Evolutionary conservation across 2,113 vertebrate genomes (phyloP).

Genomic region (Chlamydotis undulata): DNA sequence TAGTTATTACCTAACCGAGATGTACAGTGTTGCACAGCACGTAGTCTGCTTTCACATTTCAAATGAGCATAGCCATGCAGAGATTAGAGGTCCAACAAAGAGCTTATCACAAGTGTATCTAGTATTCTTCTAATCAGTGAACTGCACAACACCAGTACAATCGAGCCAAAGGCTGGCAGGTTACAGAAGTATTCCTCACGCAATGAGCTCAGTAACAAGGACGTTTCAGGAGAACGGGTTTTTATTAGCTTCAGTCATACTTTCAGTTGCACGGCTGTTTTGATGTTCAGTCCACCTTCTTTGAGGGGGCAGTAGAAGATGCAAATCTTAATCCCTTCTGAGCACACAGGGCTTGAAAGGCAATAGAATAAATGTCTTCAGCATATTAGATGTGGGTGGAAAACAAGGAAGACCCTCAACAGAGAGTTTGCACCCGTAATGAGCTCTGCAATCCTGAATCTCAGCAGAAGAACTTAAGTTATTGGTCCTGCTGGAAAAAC

Average conservation of each 20-base stretch:
- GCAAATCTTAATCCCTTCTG: neutral
- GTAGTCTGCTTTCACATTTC: slow-evolving; percentile 48
- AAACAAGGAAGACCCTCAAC: neutral
- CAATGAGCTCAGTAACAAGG: neutral
- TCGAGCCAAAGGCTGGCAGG: neutral
- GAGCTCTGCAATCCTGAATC: neutral
- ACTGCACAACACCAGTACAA: neutral
- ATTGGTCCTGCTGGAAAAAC: neutral
- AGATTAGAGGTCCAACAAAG: slow-evolving; percentile 67
- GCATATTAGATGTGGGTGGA: neutral
- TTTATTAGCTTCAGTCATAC: neutral
- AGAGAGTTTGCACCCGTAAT: neutral
- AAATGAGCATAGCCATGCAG: slow-evolving; percentile 47
- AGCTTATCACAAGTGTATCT: slow-evolving; percentile 60
- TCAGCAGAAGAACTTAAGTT: neutral
- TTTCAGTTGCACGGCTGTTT: neutral
- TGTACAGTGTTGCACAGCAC: slow-evolving; percentile 30
- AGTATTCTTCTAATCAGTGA: slow-evolving; percentile 57
- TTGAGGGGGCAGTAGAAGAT: neutral
- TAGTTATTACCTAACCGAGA: slow-evolving; percentile 34
- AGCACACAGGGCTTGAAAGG: neutral
- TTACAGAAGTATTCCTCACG: neutral
- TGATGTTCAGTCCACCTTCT: neutral
- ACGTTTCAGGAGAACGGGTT: neutral
- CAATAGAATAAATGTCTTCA: neutral